These are phyloP conservation scores for Arbacia lixula DNA, from an alignment of 53 echinoderm and acorn worm genomes.

Conservation along the genomic window DNA sequence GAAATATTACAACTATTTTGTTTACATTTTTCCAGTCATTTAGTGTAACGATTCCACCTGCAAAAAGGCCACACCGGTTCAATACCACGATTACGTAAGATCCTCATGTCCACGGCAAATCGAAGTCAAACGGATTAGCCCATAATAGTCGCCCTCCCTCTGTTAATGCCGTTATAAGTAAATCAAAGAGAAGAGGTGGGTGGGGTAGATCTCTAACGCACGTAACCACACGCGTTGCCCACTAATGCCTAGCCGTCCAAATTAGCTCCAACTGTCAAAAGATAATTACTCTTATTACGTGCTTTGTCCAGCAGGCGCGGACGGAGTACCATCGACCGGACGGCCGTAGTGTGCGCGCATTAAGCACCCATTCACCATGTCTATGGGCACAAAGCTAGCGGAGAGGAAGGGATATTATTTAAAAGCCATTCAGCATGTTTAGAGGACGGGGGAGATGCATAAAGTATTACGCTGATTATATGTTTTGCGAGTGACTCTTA, in stretches of 20 bases:
- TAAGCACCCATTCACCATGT: slow-evolving; percentile 27
- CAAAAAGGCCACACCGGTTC: slow-evolving; percentile 19
- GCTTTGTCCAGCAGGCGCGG: not conserved
- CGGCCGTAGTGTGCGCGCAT: slow-evolving; percentile 2
- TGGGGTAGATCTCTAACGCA: not conserved
- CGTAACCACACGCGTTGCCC: not conserved
- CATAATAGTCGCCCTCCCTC: slow-evolving; percentile 21
- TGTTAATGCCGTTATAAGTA: not conserved
- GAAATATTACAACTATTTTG: no score
- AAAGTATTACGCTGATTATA: not conserved
- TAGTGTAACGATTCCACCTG: no score
- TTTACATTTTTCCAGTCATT: no score
- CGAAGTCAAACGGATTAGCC: slow-evolving; percentile 38
- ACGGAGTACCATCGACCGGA: slow-evolving; percentile 14
- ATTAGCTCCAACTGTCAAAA: slow-evolving; percentile 42
- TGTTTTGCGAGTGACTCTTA: slow-evolving; percentile 3
- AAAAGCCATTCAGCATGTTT: no score
- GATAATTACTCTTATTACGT: slow-evolving; percentile 53
- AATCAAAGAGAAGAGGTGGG: not conserved
- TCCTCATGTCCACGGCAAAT: slow-evolving; percentile 37
- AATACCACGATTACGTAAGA: slow-evolving; percentile 13
- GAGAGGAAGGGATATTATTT: no score
- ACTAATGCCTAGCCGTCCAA: slow-evolving; percentile 22
- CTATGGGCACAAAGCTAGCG: no score
- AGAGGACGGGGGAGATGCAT: not conserved